Evolutionary conservation across 2,113 vertebrate genomes (phyloP).

Genomic region (Dascyllus trimaculatus): DNA sequence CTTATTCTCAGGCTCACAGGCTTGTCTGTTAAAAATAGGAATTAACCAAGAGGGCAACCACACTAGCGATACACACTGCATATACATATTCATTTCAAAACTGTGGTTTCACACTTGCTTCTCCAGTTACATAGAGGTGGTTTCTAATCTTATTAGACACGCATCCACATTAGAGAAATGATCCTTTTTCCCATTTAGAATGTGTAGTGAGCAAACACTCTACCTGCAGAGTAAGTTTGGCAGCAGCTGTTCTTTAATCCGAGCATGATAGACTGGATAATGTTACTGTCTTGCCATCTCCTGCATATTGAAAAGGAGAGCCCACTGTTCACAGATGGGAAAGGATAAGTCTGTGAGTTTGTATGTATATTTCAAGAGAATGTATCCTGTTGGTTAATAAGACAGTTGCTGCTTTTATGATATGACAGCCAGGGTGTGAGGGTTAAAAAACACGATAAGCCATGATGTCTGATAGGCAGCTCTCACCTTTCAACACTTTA

Average conservation of each 20-base stretch:
- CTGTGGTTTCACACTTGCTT: neutral
- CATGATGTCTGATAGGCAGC: slow-evolving; percentile 15
- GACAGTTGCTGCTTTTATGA: slow-evolving; percentile 42
- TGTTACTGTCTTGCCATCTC: slow-evolving; percentile 16
- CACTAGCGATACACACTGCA: slow-evolving; percentile 14
- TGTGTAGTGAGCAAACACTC: slow-evolving; percentile 49
- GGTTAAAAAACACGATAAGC: neutral
- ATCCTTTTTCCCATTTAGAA: slow-evolving; percentile 20
- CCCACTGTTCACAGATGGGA: slow-evolving; percentile 26
- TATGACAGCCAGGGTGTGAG: neutral
- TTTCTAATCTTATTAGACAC: neutral
- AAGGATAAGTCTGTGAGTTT: neutral
- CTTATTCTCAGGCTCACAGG: slow-evolving; percentile 20
- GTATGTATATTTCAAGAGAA: slow-evolving; percentile 39
- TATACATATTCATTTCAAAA: slow-evolving; percentile 1
- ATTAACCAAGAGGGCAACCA: slow-evolving; percentile 16
- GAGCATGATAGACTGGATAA: slow-evolving; percentile 30
- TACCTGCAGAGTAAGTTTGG: slow-evolving; percentile 35
- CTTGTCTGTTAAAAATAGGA: slow-evolving; percentile 47
- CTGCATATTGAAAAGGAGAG: slow-evolving; percentile 19
- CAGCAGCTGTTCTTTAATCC: slow-evolving; percentile 57
- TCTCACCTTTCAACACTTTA: neutral
- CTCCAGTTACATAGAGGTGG: slow-evolving; percentile 1
- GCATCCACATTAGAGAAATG: neutral
- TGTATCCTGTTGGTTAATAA: slow-evolving; percentile 14